Base-by-base conservation (phyloP, 2,797 vertebrate genomes). In the Arnoldichthys spilopterus region DNA sequence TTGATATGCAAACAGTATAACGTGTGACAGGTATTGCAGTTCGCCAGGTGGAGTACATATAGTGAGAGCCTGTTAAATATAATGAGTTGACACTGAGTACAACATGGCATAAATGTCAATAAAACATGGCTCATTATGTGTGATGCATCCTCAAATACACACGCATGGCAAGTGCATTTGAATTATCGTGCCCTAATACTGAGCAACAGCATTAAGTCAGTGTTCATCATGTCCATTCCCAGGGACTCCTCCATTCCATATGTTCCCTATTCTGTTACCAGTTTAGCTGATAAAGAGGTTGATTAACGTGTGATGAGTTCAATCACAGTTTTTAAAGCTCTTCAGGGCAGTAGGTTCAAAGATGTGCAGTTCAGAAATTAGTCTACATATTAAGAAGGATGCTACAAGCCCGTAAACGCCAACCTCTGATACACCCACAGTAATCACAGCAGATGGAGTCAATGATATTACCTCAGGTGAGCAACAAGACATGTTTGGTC, bases 31-130 rank as follows among this genome's bases (percentile, higher is more conserved):
- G 49, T 74, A 53, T 24, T 62, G 76, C 71, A 61, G 76, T 72
- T 83, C 49, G 77, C 16, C 78, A 82, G 34, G 34, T 69, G 24
- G 54, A 45, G 43, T 79, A 79, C n/a, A n/a, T 82, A 77, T 51
- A 8, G 64, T 8, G 16, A 70, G 22, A 62, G 51, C 24, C 32
- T 22, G 22, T 59, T 73, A 79, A 59, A 73, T 73, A 67, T 68
- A 73, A 79, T 58, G 34, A 73, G 49, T 3, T 58, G 28, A 71
- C 30, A 71, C 22, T 49, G 68, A 71, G 24, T 70, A 51, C 69
- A 54, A 22, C 2, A 16, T 62, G 40, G 22, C 28, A 64, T 22
- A 58, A 58, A 43, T 28, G 34, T 49, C 9, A 30, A 51, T 12
- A 22, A 34, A 70, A 20, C n/a, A 28, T 47, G 51, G 30, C 11